Evolutionary conservation across 2,113 vertebrate genomes (phyloP), one percentile per base, ranked within the genome.

Genomic region (Pogona vitticeps): DNA sequence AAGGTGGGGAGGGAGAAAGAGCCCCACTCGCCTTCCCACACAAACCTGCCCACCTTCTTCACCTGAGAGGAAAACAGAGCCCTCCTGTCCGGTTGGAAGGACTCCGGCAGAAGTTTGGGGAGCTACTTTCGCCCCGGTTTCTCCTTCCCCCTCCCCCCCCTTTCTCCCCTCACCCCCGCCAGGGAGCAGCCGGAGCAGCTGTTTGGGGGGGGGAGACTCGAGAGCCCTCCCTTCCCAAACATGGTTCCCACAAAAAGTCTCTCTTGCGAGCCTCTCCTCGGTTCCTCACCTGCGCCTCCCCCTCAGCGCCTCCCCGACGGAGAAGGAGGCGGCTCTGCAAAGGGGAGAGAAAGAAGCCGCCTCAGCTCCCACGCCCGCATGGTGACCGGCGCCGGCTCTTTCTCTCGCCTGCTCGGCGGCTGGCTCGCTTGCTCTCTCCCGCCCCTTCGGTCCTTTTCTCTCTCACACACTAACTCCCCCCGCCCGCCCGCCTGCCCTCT

Each of bases 341-440:
- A 36, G 79, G 82, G 58, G 3, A 67, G 31, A 33, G 12, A 38
- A 7, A 2, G 12, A 20, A 4, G 33, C 17, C 59, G 86, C 92
- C 91, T 81, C 10, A 40, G 86, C 92, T 91, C 81, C 91, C 95
- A 86, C 89, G 93, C 88, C 96, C 93, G 94, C 97, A 97, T 96
- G 94, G 93, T 95, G 93, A 80, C 90, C 59, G 15, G 59, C 65
- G 23, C 23, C 65, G 23, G 8, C 23, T 21, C 88, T 56, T 52
- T 67, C 82, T n/a, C 63, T 78, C 42, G 58, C 72, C 38, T 36
- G 17, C 13, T 31, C 63, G 3, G 56, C 73, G 31, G 23, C 67
- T 28, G 38, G 38, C 10, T 36, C 6, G 72, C 31, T 10, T 10
- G 3, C 73, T 58, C 76, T n/a, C 76, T 31, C 9, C 56, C 15